Evolutionary conservation across 1,140 invertebrate species (phyloP), one percentile per base, ranked within the genome.

Genomic region (Euura lappo): DNA sequence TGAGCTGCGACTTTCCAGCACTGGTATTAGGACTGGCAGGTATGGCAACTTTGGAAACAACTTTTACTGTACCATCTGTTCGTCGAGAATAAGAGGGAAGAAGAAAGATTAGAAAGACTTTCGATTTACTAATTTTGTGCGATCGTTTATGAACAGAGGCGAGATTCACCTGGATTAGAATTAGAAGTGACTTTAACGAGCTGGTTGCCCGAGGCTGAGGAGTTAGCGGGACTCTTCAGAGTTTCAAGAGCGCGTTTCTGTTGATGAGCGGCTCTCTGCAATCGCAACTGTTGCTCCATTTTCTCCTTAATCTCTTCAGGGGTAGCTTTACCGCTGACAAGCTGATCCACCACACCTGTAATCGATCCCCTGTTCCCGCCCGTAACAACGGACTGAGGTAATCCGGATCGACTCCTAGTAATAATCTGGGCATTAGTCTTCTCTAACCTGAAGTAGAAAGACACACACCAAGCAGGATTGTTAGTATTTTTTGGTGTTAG

Each of bases 251-350:
- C 91, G 72, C 94, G 88, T 81, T 97, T 97, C 78, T 96, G 95
- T 79, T 96, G 94, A 86, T 97, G 93, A 2, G 94, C 95, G 28
- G 94, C 92, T 72, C 96, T 86, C 83, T 98, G 96, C 77, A 96
- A 89, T 67, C 95, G 92, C 45, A 97, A 85, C 78, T 97, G 95
- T 75, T 95, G 94, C 80, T 98, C 96, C 92, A 97, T 93, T 82
- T 97, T 95, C 72, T 97, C 96, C 83, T 96, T 96, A 64, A 96
- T 93, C 79, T 97, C 95, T 71, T 95, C 93, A 0, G 94, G 90
- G 42, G 91, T 91, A 0, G 90, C 88, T 83, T 92, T 92, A 11
- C 88, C 82, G 77, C 89, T 88, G 70, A 90, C 83, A 51, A 86
- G 86, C 69, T 85, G 88, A 68, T 87, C 85, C 11, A 70, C 74